Evolutionary conservation across 2,113 vertebrate genomes (phyloP).

Genomic region (Ciconia stormi): DNA sequence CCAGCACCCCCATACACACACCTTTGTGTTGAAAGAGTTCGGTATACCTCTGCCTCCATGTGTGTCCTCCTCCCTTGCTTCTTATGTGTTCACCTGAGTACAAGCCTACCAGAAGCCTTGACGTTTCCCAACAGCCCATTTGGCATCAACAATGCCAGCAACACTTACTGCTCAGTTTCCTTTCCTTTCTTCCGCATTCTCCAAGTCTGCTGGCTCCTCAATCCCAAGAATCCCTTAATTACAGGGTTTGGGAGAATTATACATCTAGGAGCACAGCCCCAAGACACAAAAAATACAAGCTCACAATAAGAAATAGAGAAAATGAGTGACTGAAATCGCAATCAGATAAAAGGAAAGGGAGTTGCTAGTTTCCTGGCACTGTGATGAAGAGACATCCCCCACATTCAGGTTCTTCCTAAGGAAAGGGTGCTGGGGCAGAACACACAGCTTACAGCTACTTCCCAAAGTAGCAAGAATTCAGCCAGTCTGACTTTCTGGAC

Average conservation of each 20-base stretch:
- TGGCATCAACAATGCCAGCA: background rate
- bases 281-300: background rate
- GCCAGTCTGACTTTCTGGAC: background rate
- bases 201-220: background rate
- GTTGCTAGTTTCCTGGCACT: background rate
- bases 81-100: background rate
- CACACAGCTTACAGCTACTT: background rate
- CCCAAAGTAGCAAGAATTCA: background rate
- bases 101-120: background rate
- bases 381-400: background rate
- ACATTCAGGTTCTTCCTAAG: background rate
- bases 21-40: background rate
- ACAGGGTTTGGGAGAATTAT: conserved; percentile 4
- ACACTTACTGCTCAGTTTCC: background rate
- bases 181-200: background rate
- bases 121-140: background rate
- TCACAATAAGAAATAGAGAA: background rate
- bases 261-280: background rate
- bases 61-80: background rate
- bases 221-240: conserved; percentile 22
- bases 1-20: background rate
- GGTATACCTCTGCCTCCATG: background rate
- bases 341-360: background rate
- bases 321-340: background rate
- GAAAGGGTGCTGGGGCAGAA: background rate